Conservation (phyloP, 2,113 vertebrate genomes). For the Microcebus murinus region DNA sequence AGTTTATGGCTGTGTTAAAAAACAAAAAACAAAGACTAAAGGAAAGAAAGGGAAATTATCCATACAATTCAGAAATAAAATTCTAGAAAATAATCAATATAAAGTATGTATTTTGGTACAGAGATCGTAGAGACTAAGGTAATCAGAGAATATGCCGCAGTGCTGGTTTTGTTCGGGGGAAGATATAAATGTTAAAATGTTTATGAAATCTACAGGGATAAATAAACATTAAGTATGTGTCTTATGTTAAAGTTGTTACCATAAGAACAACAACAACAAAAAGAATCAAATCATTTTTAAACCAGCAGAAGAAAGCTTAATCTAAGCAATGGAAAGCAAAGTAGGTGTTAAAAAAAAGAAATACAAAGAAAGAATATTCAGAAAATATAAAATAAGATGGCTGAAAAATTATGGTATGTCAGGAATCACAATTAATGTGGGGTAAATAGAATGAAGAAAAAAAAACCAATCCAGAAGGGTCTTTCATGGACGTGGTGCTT, state of each 20-base stretch:
- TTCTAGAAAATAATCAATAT: neutral
- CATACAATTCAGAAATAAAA: neutral
- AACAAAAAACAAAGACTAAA: neutral
- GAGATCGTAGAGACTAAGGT: neutral
- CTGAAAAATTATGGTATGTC: neutral
- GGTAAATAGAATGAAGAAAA: neutral
- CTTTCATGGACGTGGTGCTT: neutral
- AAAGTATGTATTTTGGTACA: neutral
- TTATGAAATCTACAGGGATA: slow-evolving; percentile 1
- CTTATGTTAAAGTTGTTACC: neutral
- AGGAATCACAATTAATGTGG: neutral
- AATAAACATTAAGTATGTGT: neutral
- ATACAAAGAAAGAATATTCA: neutral
- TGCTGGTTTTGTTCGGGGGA: neutral
- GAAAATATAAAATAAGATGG: slow-evolving; percentile 21
- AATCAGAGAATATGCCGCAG: neutral
- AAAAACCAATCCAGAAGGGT: neutral
- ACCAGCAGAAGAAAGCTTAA: neutral
- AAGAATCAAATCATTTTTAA: slow-evolving; percentile 1
- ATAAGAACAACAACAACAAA: neutral
- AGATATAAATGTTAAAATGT: neutral
- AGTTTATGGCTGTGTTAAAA: neutral
- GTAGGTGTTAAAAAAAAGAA: neutral
- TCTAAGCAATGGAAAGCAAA: neutral
- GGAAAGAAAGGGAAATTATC: neutral